A percentile compares a stretch with the other conserved stretches of the same genome.
phyloP scores from a whole-genome alignment of 2,888 invertebrate species.

The Apoda limacodes region DNA sequence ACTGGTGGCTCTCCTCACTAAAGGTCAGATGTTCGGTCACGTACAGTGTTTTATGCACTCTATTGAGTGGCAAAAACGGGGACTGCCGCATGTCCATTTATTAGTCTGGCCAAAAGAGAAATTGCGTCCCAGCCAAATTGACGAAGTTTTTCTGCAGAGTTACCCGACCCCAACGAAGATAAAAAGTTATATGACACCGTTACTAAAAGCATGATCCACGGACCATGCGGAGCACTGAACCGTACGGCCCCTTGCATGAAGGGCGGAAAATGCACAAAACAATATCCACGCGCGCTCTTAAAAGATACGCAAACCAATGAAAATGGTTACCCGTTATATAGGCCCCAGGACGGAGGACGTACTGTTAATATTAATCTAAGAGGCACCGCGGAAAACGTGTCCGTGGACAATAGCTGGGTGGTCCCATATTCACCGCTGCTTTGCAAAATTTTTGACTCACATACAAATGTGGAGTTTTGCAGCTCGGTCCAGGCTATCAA shows the following conservation, averaged over 20 bases:
- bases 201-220: slow-evolving; percentile 23
- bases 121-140: slow-evolving; percentile 19
- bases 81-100: too few relatives aligned
- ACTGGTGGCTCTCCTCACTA: slow-evolving; percentile 9
- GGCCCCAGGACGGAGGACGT: slow-evolving; percentile 21
- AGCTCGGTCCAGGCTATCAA: slow-evolving; percentile 16
- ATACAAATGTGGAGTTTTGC: slow-evolving; percentile 20
- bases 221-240: slow-evolving; percentile 20
- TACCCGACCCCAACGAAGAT: slow-evolving; percentile 19
- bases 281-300: too few relatives aligned
- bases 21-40: slow-evolving; percentile 12
- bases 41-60: slow-evolving; percentile 10
- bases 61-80: too few relatives aligned
- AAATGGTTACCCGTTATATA: slow-evolving; percentile 26
- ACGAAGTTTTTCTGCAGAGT: slow-evolving; percentile 22
- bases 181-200: slow-evolving; percentile 17
- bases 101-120: too few relatives aligned
- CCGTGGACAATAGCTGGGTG: slow-evolving; percentile 15
- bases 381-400: slow-evolving; percentile 7
- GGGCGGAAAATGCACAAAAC: too few relatives aligned
- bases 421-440: slow-evolving; percentile 15
- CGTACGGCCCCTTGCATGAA: too few relatives aligned
- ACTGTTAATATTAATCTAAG: slow-evolving; percentile 16
- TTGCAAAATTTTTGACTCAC: slow-evolving; percentile 11
- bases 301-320: slow-evolving; percentile 18